Conservation (phyloP, 1,140 invertebrate species). For the Ladona fulva region DNA sequence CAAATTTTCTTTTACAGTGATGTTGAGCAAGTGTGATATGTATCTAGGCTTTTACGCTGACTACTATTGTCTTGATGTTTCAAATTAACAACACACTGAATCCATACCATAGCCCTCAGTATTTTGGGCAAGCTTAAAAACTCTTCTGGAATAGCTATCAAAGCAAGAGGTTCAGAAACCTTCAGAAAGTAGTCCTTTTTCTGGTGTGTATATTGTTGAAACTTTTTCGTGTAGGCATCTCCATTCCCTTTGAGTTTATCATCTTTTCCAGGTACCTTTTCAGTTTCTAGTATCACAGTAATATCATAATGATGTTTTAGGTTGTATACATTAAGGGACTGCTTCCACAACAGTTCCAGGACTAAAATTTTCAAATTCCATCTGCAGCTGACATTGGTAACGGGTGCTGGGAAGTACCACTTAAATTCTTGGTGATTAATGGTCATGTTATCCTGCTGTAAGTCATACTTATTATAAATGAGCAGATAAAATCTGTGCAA, state of each 20-base stretch:
- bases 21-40: neutral
- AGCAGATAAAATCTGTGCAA: no score
- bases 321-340: neutral
- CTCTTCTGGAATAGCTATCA: neutral
- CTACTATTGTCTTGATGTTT: neutral
- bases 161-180: neutral
- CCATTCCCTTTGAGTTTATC: no score
- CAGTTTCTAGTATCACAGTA: neutral
- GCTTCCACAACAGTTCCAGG: neutral
- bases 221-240: no score
- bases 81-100: neutral
- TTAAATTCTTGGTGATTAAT: neutral
- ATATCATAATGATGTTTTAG: neutral
- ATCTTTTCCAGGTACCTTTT: no score
- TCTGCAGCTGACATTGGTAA: neutral
- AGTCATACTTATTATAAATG: no score
- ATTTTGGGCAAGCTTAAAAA: neutral
- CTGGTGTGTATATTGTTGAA: neutral
- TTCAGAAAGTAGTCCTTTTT: neutral
- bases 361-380: neutral
- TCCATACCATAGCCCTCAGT: neutral
- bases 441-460: no score
- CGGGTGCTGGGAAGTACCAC: neutral
- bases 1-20: no score
- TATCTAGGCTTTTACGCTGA: neutral